A percentile compares a stretch with the other conserved stretches of the same genome.
Evolutionary conservation across 2,113 vertebrate genomes (phyloP).

Genomic region (Micronisus gabar): DNA sequence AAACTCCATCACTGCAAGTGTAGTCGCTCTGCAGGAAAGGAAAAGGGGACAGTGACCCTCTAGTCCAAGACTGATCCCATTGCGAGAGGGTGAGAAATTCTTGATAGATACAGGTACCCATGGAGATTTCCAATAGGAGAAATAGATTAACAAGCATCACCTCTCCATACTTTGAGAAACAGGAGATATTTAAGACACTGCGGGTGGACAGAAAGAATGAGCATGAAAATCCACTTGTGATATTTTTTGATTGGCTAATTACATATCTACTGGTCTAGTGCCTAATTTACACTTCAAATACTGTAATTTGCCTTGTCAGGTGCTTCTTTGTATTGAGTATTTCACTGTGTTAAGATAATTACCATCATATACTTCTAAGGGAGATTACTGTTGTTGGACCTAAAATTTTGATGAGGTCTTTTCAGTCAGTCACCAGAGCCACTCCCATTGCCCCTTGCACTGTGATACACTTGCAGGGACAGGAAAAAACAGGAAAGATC

Average conservation of each 20-base stretch:
- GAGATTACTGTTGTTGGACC: not conserved
- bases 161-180: not conserved
- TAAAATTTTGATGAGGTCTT: not conserved
- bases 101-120: not conserved
- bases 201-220: not conserved
- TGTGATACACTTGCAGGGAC: not conserved
- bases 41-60: fast-evolving
- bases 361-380: not conserved
- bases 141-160: not conserved
- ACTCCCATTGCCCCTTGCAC: not conserved
- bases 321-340: not conserved
- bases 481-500: not conserved
- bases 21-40: not conserved
- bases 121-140: not conserved
- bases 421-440: not conserved
- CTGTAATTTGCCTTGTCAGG: not conserved
- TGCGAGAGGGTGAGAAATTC: not conserved
- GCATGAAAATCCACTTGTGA: not conserved
- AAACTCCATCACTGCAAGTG: not conserved
- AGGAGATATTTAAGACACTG: not conserved
- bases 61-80: not conserved
- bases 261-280: not conserved
- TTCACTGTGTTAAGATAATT: not conserved
- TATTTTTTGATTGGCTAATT: slow-evolving; percentile 3
- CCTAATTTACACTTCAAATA: not conserved